Evolutionary conservation across 35 echinoderm and acorn worm species (phyloP), one percentile per base, ranked within the genome.

Genomic region (Lytechinus variegatus): DNA sequence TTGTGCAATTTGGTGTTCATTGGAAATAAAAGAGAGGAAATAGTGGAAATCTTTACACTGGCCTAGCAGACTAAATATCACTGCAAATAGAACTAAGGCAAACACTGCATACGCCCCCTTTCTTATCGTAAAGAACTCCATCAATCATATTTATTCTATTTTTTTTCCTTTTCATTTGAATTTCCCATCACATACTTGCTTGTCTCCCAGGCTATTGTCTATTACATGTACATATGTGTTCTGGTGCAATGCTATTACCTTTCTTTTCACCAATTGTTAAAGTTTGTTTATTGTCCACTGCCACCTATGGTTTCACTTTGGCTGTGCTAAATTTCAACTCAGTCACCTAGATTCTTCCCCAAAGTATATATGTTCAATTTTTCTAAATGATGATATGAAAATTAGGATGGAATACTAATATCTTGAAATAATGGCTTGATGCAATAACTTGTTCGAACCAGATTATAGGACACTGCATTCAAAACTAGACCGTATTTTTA

Each of bases 71-170:
- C 88, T 52, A 52, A 90, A 90, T 90, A 90, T 90, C 88, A 54
- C 29, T 44, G 28, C 88, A 90, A 90, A 90, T 54, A 90, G 88
- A 90, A 44, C 29, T 0, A 52, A 54, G 14, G 88, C 52, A 90
- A 90, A 90, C 88, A 90, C 1, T 44, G 88, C 88, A 5, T 90
- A 90, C 88, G 88, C 88, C 88, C 88, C 88, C 52, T 54, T 90
- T 90, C 88, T 90, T 90, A 44, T 52, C 88, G 52, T 21, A 90
- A 33, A 90, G 52, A 44, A 44, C 88, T 1, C 52, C 88, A 90
- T 90, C 88, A 90, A 90, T 90, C 88, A 90, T 90, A 90, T 54
- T 90, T 90, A 44, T 90, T 52, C 52, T 90, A 52, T 54, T 54
- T 44, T 16, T 44, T 54, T n/a, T n/a, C n/a, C 88, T 90, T 90